phyloP scores from a whole-genome alignment of 2,113 vertebrate genomes.

The Hydrolagus affinis region DNA sequence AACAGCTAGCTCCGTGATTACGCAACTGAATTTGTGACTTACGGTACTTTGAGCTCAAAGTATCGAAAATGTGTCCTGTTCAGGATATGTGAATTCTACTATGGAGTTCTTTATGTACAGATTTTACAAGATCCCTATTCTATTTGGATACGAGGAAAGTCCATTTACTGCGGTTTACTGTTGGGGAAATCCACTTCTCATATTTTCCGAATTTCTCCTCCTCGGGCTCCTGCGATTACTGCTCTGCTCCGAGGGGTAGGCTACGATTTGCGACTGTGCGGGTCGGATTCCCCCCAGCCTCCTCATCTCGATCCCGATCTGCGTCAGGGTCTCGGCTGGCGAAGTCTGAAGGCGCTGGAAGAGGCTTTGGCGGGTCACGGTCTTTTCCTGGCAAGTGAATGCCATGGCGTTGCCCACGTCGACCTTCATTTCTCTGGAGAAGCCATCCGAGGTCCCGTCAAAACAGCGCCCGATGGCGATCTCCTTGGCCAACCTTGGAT shows the following conservation, averaged over 20 bases:
- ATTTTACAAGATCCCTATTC: not conserved
- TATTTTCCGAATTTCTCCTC: slow-evolving; percentile 44
- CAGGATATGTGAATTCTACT: not conserved
- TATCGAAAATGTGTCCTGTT: not conserved
- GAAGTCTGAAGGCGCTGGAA: slow-evolving; percentile 82
- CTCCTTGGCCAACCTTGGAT: slow-evolving; percentile 83
- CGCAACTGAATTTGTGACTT: not conserved
- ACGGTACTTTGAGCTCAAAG: not conserved
- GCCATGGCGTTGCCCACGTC: slow-evolving; percentile 70
- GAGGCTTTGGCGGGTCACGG: slow-evolving; percentile 66
- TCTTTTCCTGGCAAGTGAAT: slow-evolving; percentile 75
- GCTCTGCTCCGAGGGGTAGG: slow-evolving; percentile 56
- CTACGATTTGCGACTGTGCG: slow-evolving; percentile 53
- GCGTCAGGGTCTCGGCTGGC: slow-evolving; percentile 62
- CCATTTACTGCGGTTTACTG: slow-evolving; percentile 38
- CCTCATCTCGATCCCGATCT: slow-evolving; percentile 82
- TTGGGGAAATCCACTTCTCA: slow-evolving; percentile 45
- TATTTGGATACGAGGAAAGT: not conserved
- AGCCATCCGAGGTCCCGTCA: slow-evolving; percentile 87
- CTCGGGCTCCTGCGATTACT: slow-evolving; percentile 34
- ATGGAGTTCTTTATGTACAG: slow-evolving; percentile 31
- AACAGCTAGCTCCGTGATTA: too few relatives aligned
- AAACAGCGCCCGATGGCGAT: slow-evolving; percentile 95
- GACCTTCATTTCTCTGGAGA: slow-evolving; percentile 86
- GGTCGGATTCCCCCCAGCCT: slow-evolving; percentile 52